These are phyloP conservation scores for Xestia xanthographa DNA, from an alignment of 2,888 invertebrate genomes.

Conservation along the genomic window DNA sequence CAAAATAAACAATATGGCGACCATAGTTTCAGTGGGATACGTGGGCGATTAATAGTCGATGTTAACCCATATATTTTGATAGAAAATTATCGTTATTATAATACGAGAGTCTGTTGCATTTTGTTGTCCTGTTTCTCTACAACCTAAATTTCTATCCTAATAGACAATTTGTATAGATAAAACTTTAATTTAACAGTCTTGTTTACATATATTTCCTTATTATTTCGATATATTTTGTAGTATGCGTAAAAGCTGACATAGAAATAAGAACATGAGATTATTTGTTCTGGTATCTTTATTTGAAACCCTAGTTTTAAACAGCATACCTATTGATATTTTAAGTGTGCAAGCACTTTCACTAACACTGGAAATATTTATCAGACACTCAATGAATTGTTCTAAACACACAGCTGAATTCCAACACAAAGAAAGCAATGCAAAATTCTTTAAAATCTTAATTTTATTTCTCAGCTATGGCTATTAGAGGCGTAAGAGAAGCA, in stretches of 20 bases:
- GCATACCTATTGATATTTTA: constrained; percentile 1
- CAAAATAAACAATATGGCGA: constrained; percentile 67
- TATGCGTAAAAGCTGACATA: constrained; percentile 18
- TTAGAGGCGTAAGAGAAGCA: constrained; percentile 41
- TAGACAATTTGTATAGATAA: constrained; percentile 31
- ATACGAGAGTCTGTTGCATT: constrained; percentile 51
- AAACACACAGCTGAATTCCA: constrained; percentile 9
- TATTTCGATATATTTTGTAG: constrained; percentile 18
- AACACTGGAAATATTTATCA: background rate
- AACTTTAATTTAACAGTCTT: constrained; percentile 28
- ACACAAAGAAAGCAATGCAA: constrained; percentile 22
- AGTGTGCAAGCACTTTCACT: constrained; percentile 11
- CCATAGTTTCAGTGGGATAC: constrained; percentile 68
- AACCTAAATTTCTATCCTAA: constrained; percentile 20
- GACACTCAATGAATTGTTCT: background rate
- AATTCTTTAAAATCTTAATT: constrained; percentile 26
- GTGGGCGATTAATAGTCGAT: constrained; percentile 80
- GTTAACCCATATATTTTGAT: constrained; percentile 75
- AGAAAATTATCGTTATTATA: constrained; percentile 71
- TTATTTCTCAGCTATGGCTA: constrained; percentile 35
- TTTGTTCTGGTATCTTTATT: constrained; percentile 36
- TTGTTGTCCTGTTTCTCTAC: constrained; percentile 22
- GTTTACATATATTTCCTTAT: constrained; percentile 15
- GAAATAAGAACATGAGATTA: constrained; percentile 25
- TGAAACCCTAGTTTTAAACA: constrained; percentile 14